Evolutionary conservation across 1,140 invertebrate genomes (phyloP).

Genomic region (Colletes gigas): DNA sequence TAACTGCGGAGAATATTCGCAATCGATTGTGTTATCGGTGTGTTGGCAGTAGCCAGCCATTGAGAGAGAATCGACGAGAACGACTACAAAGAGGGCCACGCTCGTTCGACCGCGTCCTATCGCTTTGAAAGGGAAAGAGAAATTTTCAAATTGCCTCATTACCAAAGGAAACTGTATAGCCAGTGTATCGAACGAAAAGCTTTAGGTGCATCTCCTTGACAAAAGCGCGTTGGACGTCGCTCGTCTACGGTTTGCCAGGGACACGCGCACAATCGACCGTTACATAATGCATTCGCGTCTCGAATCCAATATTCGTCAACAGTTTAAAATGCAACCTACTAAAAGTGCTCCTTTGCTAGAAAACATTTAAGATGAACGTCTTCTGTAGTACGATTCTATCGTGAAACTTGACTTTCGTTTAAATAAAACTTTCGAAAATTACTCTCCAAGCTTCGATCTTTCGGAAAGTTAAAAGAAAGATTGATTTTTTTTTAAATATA

Average conservation of each 20-base stretch:
- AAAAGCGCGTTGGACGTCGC: background rate
- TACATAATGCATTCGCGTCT: constrained; percentile 1
- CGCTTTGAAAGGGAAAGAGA: constrained; percentile 35
- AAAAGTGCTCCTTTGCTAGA: too few relatives aligned
- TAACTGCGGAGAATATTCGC: constrained; percentile 18
- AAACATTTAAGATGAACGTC: too few relatives aligned
- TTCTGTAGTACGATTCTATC: too few relatives aligned
- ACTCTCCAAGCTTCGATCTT: too few relatives aligned
- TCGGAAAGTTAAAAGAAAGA: too few relatives aligned
- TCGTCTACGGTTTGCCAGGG: background rate
- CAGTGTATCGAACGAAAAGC: background rate
- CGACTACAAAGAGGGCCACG: constrained; percentile 33
- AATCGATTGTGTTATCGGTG: constrained; percentile 44
- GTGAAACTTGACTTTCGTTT: too few relatives aligned
- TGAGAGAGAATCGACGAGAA: constrained; percentile 19
- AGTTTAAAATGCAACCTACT: background rate
- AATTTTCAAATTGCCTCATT: constrained; percentile 46
- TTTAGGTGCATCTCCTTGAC: background rate
- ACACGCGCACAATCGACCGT: background rate
- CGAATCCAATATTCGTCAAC: constrained; percentile 1
- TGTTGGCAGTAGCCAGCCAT: background rate
- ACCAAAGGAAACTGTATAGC: constrained; percentile 20
- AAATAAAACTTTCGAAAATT: too few relatives aligned
- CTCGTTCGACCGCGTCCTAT: constrained; percentile 35
- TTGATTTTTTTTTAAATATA: too few relatives aligned